A percentile compares a stretch with the other conserved stretches of the same genome.
Evolutionary conservation across 2,797 vertebrate genomes (phyloP).

Genomic region (Hyperoplus immaculatus): DNA sequence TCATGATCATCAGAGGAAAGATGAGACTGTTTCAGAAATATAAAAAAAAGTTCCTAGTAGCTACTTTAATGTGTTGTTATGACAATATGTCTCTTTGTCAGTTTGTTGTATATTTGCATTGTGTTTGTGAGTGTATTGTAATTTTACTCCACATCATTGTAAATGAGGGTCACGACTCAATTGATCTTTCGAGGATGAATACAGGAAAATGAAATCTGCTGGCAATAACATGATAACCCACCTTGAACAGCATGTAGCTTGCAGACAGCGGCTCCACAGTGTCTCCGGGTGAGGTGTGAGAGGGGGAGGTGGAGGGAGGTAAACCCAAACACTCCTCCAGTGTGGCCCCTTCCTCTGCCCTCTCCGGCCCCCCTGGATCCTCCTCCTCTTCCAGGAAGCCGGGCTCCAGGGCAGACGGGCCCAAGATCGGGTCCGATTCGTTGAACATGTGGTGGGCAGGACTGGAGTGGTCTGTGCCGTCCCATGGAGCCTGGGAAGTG

Average conservation of each 20-base stretch:
- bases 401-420: conserved; percentile 80
- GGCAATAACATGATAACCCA: conserved; percentile 15
- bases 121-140: no score
- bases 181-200: no score
- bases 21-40: no score
- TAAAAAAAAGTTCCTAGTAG: no score
- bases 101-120: no score
- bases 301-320: conserved; percentile 82
- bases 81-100: no score
- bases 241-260: conserved; percentile 88
- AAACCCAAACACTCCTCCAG: conserved; percentile 87
- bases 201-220: no score
- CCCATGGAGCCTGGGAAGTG: conserved; percentile 82
- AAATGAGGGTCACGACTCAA: no score
- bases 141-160: no score
- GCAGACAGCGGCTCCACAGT: conserved; percentile 84
- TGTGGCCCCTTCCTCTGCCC: conserved; percentile 75
- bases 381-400: conserved; percentile 86
- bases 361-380: conserved; percentile 72
- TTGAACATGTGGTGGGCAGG: conserved; percentile 87
- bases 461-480: conserved; percentile 83
- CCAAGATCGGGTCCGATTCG: conserved; percentile 86
- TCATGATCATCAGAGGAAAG: no score
- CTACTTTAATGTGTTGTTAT: no score
- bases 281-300: conserved; percentile 78